Evolutionary conservation across 2,888 invertebrate genomes (phyloP), one percentile per base, ranked within the genome.

Genomic region (Ophion slaviceki): DNA sequence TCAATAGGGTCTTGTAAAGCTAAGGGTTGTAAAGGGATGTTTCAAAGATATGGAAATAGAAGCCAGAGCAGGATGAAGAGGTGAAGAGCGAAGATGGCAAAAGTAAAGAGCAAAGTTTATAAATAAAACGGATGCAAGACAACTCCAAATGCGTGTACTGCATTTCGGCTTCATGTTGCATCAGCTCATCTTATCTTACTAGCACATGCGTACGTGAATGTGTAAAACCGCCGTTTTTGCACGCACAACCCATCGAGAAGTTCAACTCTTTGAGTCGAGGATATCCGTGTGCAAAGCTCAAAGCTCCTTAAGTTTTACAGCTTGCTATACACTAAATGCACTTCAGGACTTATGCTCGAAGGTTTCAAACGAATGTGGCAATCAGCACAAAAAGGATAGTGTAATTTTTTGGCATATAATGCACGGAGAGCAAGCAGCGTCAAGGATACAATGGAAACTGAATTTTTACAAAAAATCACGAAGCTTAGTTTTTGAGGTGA

Each of bases 1-100:
- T 68, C 70, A 64, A 77, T 53, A 66, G 61, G 77, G 71, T 72
- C 77, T 66, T 76, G 59, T 66, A 17, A 47, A 57, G 32, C 57
- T 47, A 14, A 72, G 61, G 45, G 59, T 82, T 72, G 72, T 59
- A 72, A 72, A 82, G 59, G 66, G 67, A 78, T 74, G 20, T 32
- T 32, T 11, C 32, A 10, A 67, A 61, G 66, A 61, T 77, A 82
- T 72, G 82, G 70, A 83, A 83, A 83, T 83, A n/a, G 47, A 47
- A 64, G 36, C 40, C 64, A 66, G 24, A 61, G 66, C 28, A 59
- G 20, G 28, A 20, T 75, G 28, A 47, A 68, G 59, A 72, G 32
- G 57, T 45, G 40, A 40, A 40, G 28, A 45, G 17, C 24, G 17
- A 75, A 24, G 6, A 32, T 62, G 36, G 36, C 20, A 24, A 28